Conservation (phyloP, 2,888 invertebrate species). For the Ischnus inquisitorius region DNA sequence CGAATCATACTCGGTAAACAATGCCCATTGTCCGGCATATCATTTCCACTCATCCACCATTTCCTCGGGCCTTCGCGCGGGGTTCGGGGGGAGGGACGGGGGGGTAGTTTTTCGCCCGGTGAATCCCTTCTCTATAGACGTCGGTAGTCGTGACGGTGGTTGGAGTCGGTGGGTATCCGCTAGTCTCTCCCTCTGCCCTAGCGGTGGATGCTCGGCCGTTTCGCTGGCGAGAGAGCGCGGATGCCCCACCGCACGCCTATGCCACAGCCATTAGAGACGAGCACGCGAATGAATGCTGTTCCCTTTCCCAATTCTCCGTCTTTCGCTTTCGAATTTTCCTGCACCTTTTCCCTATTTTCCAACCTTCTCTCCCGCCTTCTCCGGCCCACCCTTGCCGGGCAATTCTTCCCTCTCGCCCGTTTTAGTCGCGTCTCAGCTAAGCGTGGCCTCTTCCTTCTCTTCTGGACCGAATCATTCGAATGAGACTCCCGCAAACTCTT, state of each 20-base stretch:
- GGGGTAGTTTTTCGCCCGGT: conserved; percentile 64
- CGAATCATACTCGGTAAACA: conserved; percentile 79
- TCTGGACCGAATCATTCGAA: conserved; percentile 63
- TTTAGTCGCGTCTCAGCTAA: conserved; percentile 60
- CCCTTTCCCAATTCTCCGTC: conserved; percentile 36
- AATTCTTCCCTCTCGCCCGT: not conserved
- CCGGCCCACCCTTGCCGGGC: not conserved
- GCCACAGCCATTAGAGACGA: conserved; percentile 65
- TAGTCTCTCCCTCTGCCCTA: conserved; percentile 33
- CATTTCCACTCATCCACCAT: conserved; percentile 82
- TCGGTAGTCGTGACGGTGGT: conserved; percentile 3
- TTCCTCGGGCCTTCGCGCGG: conserved; percentile 77
- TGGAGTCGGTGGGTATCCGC: not conserved
- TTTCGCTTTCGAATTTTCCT: conserved; percentile 54
- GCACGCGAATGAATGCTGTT: conserved; percentile 68
- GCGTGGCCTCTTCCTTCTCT: conserved; percentile 43
- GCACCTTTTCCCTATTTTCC: conserved; percentile 57
- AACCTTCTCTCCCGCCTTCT: not conserved
- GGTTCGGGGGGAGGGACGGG: conserved; percentile 66
- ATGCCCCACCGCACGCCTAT: conserved; percentile 22
- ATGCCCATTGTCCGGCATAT: conserved; percentile 83
- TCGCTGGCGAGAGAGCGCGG: conserved; percentile 58
- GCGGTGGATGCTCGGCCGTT: conserved; percentile 66
- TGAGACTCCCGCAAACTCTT: conserved; percentile 18
- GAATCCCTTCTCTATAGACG: conserved; percentile 45